phyloP scores from a whole-genome alignment of 2,113 vertebrate species.

The Callopanchax toddi region DNA sequence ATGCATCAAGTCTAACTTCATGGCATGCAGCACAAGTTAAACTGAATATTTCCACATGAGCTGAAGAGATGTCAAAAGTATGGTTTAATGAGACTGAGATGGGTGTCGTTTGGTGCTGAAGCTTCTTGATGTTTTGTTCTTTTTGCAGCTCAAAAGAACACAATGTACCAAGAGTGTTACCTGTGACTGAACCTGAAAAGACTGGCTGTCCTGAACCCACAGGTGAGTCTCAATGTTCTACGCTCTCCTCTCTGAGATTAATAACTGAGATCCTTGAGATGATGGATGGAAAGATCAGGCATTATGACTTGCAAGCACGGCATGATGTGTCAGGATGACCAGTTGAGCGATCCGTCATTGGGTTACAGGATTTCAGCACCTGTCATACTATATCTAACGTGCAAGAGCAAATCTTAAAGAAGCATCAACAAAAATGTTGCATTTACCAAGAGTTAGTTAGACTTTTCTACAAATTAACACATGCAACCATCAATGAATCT shows the following conservation, averaged over 20 bases:
- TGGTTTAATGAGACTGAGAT: slow-evolving; percentile 6
- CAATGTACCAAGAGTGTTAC: slow-evolving; percentile 22
- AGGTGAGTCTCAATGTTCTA: slow-evolving; percentile 60
- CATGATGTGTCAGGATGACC: slow-evolving; percentile 16
- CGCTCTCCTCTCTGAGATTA: slow-evolving; percentile 21
- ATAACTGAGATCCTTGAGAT: slow-evolving; percentile 26
- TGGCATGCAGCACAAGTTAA: slow-evolving; percentile 4
- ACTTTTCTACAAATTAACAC: slow-evolving; percentile 39
- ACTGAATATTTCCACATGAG: slow-evolving; percentile 1
- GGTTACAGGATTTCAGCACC: slow-evolving; percentile 8
- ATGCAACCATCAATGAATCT: slow-evolving; percentile 29
- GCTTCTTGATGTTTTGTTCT: slow-evolving; percentile 6
- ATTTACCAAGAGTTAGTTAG: slow-evolving; percentile 13
- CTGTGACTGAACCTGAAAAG: slow-evolving; percentile 33
- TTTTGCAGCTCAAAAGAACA: slow-evolving; percentile 51
- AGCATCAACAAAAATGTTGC: slow-evolving; percentile 11
- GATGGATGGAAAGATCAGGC: slow-evolving; percentile 34
- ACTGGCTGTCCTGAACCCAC: slow-evolving; percentile 22
- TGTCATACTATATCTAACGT: not conserved
- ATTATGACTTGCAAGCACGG: slow-evolving; percentile 25
- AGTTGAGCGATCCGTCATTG: slow-evolving; percentile 10
- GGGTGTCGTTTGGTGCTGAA: slow-evolving; percentile 1
- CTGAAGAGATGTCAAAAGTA: not conserved
- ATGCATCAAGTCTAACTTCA: not conserved
- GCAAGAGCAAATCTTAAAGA: not conserved